Conservation (phyloP, 1,140 invertebrate genomes). For the Tribolium castaneum region DNA sequence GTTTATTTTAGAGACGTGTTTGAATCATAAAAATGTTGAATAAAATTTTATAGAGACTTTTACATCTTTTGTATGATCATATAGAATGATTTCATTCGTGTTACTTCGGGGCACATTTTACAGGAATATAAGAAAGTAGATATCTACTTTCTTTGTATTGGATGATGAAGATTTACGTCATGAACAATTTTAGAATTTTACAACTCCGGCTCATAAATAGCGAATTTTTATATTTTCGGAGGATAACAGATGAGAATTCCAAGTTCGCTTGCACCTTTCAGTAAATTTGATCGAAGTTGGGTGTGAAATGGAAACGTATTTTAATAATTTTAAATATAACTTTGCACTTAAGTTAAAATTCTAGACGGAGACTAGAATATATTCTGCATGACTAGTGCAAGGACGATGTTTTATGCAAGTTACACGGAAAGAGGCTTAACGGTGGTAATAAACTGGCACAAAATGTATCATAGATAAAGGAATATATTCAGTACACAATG, state of each 20-base stretch:
- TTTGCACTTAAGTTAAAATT: background rate
- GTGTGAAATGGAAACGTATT: background rate
- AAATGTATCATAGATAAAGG: slow-evolving; percentile 33
- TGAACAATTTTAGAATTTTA: slow-evolving; percentile 18
- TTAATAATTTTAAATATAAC: background rate
- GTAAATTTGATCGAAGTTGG: background rate
- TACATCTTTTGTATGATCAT: slow-evolving; percentile 31
- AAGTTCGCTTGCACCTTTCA: background rate
- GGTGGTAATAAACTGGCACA: slow-evolving; percentile 14
- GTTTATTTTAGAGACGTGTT: slow-evolving; percentile 28
- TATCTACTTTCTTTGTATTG: slow-evolving; percentile 5
- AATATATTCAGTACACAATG: slow-evolving; percentile 20
- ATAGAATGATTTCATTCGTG: slow-evolving; percentile 23
- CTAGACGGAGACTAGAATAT: background rate
- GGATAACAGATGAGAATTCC: slow-evolving; percentile 1
- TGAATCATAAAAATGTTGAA: slow-evolving; percentile 22
- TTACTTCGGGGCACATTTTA: slow-evolving; percentile 9
- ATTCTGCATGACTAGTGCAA: background rate
- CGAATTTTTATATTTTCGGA: background rate
- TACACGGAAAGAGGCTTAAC: slow-evolving; percentile 21
- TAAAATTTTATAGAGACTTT: slow-evolving; percentile 34
- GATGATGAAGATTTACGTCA: slow-evolving; percentile 17
- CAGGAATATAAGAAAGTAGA: slow-evolving; percentile 19
- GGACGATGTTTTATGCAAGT: slow-evolving; percentile 9
- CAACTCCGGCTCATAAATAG: slow-evolving; percentile 5